Percentiles rank a stretch among this genome's conserved stretches.
Conservation (phyloP, 2,888 invertebrate genomes). For the Pollenia angustigena region DNA sequence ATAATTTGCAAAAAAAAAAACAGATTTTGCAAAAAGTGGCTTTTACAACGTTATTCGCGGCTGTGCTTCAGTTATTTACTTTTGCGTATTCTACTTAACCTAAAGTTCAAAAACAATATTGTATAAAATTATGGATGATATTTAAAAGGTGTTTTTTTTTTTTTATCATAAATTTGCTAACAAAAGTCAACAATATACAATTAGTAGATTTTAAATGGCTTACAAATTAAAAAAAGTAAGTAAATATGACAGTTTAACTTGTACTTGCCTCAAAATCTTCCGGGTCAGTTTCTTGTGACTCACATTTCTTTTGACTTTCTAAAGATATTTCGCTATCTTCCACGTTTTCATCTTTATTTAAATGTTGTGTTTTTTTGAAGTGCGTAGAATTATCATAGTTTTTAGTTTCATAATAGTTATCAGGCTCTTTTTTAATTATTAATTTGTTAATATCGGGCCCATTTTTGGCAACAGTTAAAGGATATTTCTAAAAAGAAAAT, state of each 20-base stretch:
- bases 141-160: slow-evolving; percentile 57
- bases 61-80: no score
- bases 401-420: slow-evolving; percentile 14
- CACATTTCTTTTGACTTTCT: slow-evolving; percentile 34
- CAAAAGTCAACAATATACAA: slow-evolving; percentile 49
- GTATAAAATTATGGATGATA: slow-evolving; percentile 42
- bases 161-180: slow-evolving; percentile 58
- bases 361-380: background rate
- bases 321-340: slow-evolving; percentile 15
- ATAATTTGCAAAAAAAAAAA: no score
- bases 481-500: slow-evolving; percentile 52
- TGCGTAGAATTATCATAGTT: background rate
- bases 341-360: slow-evolving; percentile 12
- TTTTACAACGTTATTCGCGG: no score
- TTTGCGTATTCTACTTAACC: no score
- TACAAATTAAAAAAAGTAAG: background rate
- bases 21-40: no score
- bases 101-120: background rate
- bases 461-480: slow-evolving; percentile 54
- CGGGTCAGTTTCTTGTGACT: slow-evolving; percentile 14
- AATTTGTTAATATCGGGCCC: slow-evolving; percentile 27
- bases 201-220: slow-evolving; percentile 23
- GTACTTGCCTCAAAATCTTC: slow-evolving; percentile 28
- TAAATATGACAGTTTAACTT: no score
- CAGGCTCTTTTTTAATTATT: slow-evolving; percentile 38